Conservation (phyloP, 2,113 vertebrate species). For the Tricholaema leucomelas region DNA sequence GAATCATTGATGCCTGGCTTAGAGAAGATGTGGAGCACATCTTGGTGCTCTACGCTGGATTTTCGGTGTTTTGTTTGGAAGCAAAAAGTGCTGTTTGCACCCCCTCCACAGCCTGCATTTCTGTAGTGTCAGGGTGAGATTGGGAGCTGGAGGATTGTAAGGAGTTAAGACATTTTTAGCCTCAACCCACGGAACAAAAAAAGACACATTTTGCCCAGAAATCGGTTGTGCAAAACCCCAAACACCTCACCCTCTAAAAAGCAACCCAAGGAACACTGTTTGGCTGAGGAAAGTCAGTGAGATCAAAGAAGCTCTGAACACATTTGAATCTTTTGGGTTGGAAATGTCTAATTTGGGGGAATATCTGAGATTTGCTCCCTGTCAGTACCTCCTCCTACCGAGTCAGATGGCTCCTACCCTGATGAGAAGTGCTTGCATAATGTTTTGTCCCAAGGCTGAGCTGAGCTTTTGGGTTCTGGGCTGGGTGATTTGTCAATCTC, state of each 20-base stretch:
- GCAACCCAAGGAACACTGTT: not conserved
- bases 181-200: not conserved
- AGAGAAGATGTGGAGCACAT: not conserved
- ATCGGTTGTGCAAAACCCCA: not conserved
- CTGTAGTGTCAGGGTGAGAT: not conserved
- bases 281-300: not conserved
- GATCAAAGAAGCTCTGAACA: not conserved
- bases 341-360: not conserved
- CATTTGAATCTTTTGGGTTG: not conserved
- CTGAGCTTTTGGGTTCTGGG: not conserved
- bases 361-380: not conserved
- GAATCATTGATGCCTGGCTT: not conserved
- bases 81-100: not conserved
- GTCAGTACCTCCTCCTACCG: not conserved
- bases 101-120: not conserved
- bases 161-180: not conserved
- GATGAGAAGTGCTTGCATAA: not conserved
- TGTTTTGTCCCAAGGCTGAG: not conserved
- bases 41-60: not conserved
- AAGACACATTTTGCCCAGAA: not conserved
- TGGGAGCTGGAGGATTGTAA: not conserved
- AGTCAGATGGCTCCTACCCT: not conserved
- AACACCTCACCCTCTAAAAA: not conserved
- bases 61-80: not conserved
- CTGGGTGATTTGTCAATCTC: not conserved